Percentiles rank a stretch among this genome's conserved stretches.
Conservation (phyloP, 2,888 invertebrate genomes). For the Augochlorella aurata region DNA sequence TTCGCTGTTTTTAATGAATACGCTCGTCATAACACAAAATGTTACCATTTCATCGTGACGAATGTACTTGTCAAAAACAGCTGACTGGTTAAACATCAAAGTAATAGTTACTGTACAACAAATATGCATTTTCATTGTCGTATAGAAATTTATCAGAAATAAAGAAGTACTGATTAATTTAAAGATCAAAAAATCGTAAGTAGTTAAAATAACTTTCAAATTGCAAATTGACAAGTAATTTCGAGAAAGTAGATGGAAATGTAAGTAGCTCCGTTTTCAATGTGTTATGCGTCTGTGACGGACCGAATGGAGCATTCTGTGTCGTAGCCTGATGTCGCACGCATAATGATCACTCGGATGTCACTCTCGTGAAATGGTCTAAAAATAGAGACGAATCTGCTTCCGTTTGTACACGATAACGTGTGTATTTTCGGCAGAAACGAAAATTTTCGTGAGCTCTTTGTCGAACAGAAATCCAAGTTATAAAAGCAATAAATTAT, state of each 20-base stretch:
- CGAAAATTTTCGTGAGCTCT: not conserved
- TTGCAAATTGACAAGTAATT: not conserved
- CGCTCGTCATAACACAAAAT: no score
- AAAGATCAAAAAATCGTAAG: no score
- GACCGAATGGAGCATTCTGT: not conserved
- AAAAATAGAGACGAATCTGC: slow-evolving; percentile 11
- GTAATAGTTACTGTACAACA: no score
- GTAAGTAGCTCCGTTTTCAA: not conserved
- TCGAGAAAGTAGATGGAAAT: not conserved
- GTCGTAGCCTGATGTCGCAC: not conserved
- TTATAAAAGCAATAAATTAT: not conserved
- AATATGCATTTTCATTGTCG: no score
- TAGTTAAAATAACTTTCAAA: not conserved
- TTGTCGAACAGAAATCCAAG: not conserved
- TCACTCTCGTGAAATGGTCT: slow-evolving; percentile 4
- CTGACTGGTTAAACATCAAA: no score
- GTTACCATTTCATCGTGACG: no score
- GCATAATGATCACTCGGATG: slow-evolving; percentile 9
- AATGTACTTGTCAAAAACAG: no score
- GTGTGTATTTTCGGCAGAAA: not conserved
- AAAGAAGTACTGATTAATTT: no score
- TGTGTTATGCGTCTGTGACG: not conserved
- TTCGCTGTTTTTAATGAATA: no score
- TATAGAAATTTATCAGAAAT: no score
- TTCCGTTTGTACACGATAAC: not conserved